Conservation (phyloP, 2,888 invertebrate genomes). For the Actias luna region DNA sequence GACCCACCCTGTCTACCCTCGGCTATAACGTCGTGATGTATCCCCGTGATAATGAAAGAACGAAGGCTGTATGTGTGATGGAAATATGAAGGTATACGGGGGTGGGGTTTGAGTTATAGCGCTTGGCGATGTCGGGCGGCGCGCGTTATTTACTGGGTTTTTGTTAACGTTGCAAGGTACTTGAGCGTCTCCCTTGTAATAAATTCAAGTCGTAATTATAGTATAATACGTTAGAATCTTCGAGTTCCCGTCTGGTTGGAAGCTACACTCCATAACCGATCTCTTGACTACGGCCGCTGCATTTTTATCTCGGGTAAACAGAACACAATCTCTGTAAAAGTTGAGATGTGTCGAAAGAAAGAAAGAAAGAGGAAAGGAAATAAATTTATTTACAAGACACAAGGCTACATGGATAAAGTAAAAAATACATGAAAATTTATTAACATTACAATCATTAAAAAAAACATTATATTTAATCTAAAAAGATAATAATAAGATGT, state of each 20-base stretch:
- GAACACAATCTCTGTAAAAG: too few species aligned
- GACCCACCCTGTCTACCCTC: constrained; percentile 39
- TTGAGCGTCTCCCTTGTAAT: not conserved
- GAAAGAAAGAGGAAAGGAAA: too few species aligned
- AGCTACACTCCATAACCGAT: too few species aligned
- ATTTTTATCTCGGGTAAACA: too few species aligned
- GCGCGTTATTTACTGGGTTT: constrained; percentile 31
- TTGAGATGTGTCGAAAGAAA: too few species aligned
- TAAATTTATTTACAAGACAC: too few species aligned
- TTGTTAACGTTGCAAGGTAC: constrained; percentile 17
- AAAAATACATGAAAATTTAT: too few species aligned
- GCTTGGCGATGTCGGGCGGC: constrained; percentile 29
- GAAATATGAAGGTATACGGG: constrained; percentile 71
- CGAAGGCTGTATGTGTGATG: constrained; percentile 74
- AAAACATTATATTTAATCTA: too few species aligned
- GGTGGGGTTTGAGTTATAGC: constrained; percentile 43
- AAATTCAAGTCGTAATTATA: not conserved
- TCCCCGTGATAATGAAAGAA: constrained; percentile 74
- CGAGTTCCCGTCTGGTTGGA: not conserved
- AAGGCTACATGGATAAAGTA: too few species aligned
- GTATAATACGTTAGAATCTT: not conserved
- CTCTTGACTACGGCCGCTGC: too few species aligned
- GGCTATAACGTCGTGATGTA: constrained; percentile 67
- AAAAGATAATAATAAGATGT: too few species aligned
- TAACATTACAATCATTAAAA: too few species aligned